A percentile compares a stretch with the other conserved stretches of the same genome.
These are phyloP conservation scores for Saccopteryx leptura DNA, from an alignment of 2,113 vertebrate genomes.

Conservation along the genomic window DNA sequence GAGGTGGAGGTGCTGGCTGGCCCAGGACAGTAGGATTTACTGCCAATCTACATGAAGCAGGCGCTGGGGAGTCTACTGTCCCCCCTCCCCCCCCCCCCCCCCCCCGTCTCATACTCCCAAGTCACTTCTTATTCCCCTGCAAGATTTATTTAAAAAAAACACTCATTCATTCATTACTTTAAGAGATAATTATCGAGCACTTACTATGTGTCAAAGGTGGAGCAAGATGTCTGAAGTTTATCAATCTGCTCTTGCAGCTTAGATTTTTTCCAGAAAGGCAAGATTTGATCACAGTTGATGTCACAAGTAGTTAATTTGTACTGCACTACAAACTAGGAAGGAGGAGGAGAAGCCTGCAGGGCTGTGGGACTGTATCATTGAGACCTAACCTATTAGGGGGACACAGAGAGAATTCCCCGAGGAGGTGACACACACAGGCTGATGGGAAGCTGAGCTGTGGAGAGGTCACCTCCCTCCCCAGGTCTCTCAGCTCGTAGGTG, in stretches of 20 bases:
- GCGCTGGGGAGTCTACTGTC: slow-evolving; percentile 87
- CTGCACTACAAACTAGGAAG: background rate
- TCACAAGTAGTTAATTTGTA: background rate
- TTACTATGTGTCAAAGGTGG: background rate
- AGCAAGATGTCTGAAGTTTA: background rate
- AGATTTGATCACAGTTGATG: background rate
- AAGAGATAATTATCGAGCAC: background rate
- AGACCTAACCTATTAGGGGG: background rate
- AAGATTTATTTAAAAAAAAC: background rate
- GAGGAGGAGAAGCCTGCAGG: background rate
- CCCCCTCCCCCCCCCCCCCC: slow-evolving; percentile 72
- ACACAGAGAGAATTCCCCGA: background rate
- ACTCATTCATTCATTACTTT: background rate
- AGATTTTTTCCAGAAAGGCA: background rate
- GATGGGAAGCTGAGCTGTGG: slow-evolving; percentile 1
- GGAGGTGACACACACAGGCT: background rate
- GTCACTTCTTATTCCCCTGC: background rate
- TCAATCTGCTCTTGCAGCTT: background rate
- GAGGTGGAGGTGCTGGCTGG: slow-evolving; percentile 57
- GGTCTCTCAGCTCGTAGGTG: fast-evolving
- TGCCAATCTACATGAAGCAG: slow-evolving; percentile 89
- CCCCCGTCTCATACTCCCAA: slow-evolving; percentile 47
- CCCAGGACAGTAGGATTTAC: background rate
- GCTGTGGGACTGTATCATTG: background rate
- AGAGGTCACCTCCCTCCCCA: background rate